A percentile compares a stretch with the other conserved stretches of the same genome.
phyloP scores from a whole-genome alignment of 2,797 vertebrate genomes.

The Ctenochaetus hawaiiensis region DNA sequence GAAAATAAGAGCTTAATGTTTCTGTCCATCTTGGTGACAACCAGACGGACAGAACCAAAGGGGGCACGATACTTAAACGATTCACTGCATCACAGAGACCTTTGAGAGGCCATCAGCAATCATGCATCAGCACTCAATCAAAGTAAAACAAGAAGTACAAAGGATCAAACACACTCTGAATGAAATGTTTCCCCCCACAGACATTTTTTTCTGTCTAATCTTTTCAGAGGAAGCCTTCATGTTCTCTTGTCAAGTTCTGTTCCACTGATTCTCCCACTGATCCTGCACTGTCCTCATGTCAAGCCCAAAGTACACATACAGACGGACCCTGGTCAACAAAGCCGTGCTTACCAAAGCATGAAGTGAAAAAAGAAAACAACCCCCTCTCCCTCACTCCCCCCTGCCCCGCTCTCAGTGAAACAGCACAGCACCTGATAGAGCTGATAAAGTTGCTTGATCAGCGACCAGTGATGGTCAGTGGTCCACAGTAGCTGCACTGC shows the following conservation, averaged over 20 bases:
- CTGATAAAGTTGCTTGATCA: constrained; percentile 70
- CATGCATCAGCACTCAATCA: constrained; percentile 25
- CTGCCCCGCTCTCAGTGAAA: constrained; percentile 25
- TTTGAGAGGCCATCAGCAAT: constrained; percentile 19
- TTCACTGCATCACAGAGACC: not conserved
- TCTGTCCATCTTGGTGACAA: too few relatives aligned
- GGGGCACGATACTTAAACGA: too few relatives aligned
- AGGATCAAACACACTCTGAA: constrained; percentile 54
- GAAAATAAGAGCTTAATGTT: too few relatives aligned
- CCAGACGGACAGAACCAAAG: too few relatives aligned
- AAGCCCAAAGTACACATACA: constrained; percentile 72
- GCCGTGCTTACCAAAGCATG: constrained; percentile 76
- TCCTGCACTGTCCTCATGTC: constrained; percentile 70
- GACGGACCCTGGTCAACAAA: constrained; percentile 73
- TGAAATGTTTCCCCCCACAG: constrained; percentile 57
- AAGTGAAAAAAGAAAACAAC: constrained; percentile 74
- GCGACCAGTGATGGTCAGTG: constrained; percentile 73
- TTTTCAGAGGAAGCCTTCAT: constrained; percentile 70
- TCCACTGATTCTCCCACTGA: constrained; percentile 76
- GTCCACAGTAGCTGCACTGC: constrained; percentile 62
- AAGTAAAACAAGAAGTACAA: constrained; percentile 46
- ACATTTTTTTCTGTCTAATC: constrained; percentile 53
- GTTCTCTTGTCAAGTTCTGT: constrained; percentile 81
- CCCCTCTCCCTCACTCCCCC: not conserved
- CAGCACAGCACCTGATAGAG: constrained; percentile 65